A percentile compares a stretch with the other conserved stretches of the same genome.
phyloP scores from a whole-genome alignment of 1,140 invertebrate genomes.

The Colletes latitarsis region DNA sequence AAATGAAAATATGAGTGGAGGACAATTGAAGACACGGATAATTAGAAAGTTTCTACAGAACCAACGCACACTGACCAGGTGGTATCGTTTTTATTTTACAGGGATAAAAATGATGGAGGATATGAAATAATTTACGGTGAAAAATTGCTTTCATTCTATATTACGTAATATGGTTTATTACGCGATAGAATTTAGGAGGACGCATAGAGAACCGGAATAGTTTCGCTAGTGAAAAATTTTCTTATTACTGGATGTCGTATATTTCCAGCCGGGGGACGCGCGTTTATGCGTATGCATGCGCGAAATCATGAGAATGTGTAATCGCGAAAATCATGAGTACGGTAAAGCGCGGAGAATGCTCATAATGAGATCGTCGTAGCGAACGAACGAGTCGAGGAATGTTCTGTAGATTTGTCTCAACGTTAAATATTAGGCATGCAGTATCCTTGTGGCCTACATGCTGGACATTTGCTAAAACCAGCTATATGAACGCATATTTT shows the following conservation, averaged over 20 bases:
- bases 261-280: neutral
- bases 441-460: no score
- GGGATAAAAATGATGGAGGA: no score
- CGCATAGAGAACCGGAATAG: neutral
- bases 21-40: no score
- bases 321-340: neutral
- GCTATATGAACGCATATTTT: no score
- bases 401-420: neutral
- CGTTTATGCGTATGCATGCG: neutral
- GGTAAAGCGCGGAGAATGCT: neutral
- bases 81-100: no score
- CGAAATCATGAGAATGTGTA: neutral
- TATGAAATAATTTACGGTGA: no score
- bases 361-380: neutral
- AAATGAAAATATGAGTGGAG: no score
- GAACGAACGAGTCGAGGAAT: neutral
- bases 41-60: no score
- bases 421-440: no score
- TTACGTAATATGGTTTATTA: neutral
- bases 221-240: conserved; percentile 22
- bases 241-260: neutral
- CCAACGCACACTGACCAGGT: no score
- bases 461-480: no score
- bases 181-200: neutral
- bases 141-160: no score